phyloP scores from a whole-genome alignment of 2,888 invertebrate genomes.

The Phyllotreta cruciferae region DNA sequence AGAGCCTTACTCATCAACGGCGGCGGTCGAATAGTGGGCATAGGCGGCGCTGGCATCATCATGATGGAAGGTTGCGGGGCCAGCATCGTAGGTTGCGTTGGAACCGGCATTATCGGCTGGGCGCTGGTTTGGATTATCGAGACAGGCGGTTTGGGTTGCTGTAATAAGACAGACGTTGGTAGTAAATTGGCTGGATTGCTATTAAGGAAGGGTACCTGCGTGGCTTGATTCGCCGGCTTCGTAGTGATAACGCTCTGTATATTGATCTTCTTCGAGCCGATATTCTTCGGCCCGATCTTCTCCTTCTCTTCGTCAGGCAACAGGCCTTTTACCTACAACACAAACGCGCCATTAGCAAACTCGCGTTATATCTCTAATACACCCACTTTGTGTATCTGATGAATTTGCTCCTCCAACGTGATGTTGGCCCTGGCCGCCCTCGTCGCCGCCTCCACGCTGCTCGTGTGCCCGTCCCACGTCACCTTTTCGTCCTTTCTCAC shows the following conservation, averaged over 20 bases:
- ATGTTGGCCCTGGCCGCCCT: slow-evolving; percentile 94
- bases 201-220: slow-evolving; percentile 37
- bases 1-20: slow-evolving; percentile 65
- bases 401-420: slow-evolving; percentile 95
- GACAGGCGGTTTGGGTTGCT: slow-evolving; percentile 39
- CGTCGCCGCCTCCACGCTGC: slow-evolving; percentile 94
- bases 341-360: neutral
- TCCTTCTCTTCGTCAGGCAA: slow-evolving; percentile 96
- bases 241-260: slow-evolving; percentile 56
- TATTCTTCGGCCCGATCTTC: slow-evolving; percentile 93
- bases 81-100: slow-evolving; percentile 63
- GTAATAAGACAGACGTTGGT: slow-evolving; percentile 5
- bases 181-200: too few relatives aligned
- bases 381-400: slow-evolving; percentile 90
- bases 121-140: slow-evolving; percentile 62
- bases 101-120: slow-evolving; percentile 57
- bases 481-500: slow-evolving; percentile 86
- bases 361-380: too few relatives aligned
- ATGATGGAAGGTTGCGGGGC: slow-evolving; percentile 65
- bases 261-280: slow-evolving; percentile 55
- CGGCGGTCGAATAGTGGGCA: slow-evolving; percentile 66
- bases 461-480: slow-evolving; percentile 98
- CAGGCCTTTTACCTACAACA: slow-evolving; percentile 76
- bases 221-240: slow-evolving; percentile 56
- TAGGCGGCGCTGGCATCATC: slow-evolving; percentile 69